Conservation (phyloP, 2,113 vertebrate species). For the Laterallus jamaicensis region DNA sequence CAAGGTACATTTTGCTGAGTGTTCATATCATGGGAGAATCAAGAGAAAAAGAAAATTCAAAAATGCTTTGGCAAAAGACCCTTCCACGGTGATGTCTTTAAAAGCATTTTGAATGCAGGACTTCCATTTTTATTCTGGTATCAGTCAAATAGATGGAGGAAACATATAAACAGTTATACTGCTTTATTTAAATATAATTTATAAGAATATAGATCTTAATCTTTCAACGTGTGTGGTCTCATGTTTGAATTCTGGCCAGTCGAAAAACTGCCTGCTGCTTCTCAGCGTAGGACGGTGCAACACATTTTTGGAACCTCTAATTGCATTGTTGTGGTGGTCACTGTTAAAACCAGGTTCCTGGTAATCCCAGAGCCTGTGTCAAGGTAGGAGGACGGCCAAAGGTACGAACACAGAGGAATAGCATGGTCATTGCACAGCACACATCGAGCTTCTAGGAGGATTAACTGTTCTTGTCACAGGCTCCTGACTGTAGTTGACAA, state of each 20-base stretch:
- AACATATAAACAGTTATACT: conserved; percentile 10
- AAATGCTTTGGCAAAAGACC: conserved; percentile 46
- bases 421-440: conserved; percentile 79
- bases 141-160: conserved; percentile 17
- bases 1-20: background rate
- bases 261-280: conserved; percentile 33
- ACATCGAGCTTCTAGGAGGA: conserved; percentile 94
- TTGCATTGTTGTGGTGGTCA: conserved; percentile 51
- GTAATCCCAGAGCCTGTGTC: conserved; percentile 9
- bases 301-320: conserved; percentile 25
- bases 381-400: conserved; percentile 45
- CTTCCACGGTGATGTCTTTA: background rate
- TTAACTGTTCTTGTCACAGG: conserved; percentile 85
- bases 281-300: background rate
- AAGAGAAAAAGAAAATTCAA: background rate
- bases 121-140: background rate
- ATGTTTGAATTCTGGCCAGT: conserved; percentile 23
- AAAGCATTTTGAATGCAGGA: background rate
- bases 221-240: conserved; percentile 62
- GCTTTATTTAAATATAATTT: conserved; percentile 48
- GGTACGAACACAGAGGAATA: background rate
- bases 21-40: background rate
- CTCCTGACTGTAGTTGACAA: conserved; percentile 99
- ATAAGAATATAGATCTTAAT: conserved; percentile 35
- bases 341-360: conserved; percentile 56